Evolutionary conservation across 2,888 invertebrate species (phyloP), one percentile per base, ranked within the genome.

Genomic region (Polyommatus iphigenia): DNA sequence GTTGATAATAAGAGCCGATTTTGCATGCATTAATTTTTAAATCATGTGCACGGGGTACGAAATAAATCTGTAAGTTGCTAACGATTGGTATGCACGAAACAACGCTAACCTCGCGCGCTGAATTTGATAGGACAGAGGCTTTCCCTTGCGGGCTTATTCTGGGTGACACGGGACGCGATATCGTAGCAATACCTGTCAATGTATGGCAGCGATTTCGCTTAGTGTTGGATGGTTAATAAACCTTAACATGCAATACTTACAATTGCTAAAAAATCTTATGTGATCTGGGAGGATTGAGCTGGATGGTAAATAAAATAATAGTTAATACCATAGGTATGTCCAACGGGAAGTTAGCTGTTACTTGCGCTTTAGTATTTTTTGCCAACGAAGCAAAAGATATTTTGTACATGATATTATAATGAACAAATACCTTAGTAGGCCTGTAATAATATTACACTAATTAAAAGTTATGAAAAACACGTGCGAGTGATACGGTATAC

Each of bases 131-230:
- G 85, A 82, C 79, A 80, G 62, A 76, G 82, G 87, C 90, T 91
- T 91, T 91, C 91, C 87, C 87, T 85, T 85, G 81, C 79, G 79
- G 85, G 78, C 62, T 80, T 91, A 91, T 91, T 91, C 90, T 90
- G 87, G 79, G 32, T 24, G 13, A 13, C 57, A n/a, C 15, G n/a
- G 10, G n/a, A 18, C 18, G 54, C 77, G 57, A 78, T 71, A 24
- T 72, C 24, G 73, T 18, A 29, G 41, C 46, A 46, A 59, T n/a
- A 59, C 24, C 10, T 54, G 2, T 18, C 18, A 1, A n/a, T 32
- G 3, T 24, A 59, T 62, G 29, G 15, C 7, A 41, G 15, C 24
- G 1, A 72, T 72, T 15, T 71, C 32, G 54, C 54, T 54, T 15
- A 18, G 54, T 15, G 5, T 2, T 4, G 15, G 50, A 50, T 54